Conservation (phyloP, 2,888 invertebrate species). For the Labia minor region DNA sequence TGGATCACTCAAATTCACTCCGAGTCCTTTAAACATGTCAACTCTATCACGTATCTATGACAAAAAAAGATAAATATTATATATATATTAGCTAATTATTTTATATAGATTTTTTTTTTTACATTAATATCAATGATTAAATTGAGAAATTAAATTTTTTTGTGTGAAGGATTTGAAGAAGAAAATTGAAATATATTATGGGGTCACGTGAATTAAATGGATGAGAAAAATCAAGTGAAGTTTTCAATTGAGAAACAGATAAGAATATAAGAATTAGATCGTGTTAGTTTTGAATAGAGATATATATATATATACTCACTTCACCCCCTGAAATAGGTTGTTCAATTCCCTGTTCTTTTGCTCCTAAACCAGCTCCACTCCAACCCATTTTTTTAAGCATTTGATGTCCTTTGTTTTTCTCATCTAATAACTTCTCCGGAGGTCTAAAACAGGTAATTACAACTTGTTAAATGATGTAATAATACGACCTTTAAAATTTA, state of each 20-base stretch:
- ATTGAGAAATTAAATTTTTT: background rate
- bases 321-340: constrained; percentile 88
- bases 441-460: background rate
- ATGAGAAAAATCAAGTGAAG: too few species aligned
- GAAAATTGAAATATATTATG: too few species aligned
- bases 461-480: too few species aligned
- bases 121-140: background rate
- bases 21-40: constrained; percentile 93
- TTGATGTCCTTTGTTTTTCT: constrained; percentile 93
- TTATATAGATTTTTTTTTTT: too few species aligned
- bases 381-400: constrained; percentile 97
- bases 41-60: constrained; percentile 63
- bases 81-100: constrained; percentile 17
- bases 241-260: too few species aligned
- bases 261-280: too few species aligned
- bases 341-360: constrained; percentile 89
- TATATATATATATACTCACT: too few species aligned
- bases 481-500: too few species aligned
- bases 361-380: constrained; percentile 88
- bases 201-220: too few species aligned
- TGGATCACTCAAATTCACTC: constrained; percentile 84
- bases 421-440: constrained; percentile 46
- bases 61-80: constrained; percentile 27
- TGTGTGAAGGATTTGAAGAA: too few species aligned
- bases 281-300: too few species aligned